Base-by-base conservation (phyloP, 2,888 invertebrate genomes). In the Erynnis tages region DNA sequence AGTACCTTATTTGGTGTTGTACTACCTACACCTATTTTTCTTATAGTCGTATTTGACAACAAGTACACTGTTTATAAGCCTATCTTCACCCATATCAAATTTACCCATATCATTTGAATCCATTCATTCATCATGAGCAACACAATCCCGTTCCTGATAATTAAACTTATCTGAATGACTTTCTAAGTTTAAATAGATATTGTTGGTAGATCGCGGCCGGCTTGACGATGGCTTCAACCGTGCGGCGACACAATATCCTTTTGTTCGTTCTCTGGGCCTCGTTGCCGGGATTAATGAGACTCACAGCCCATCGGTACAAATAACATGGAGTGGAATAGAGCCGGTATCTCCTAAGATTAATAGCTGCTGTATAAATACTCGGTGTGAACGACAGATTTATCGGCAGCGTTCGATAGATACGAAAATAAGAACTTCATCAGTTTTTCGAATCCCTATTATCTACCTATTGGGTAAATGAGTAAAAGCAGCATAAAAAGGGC, bases 231-330 rank as follows among this genome's bases (percentile, higher is more conserved):
- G 48, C 29, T 25, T 5, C 34, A 23, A 41, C 32, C 32, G 38
- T 41, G 30, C 38, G 47, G 34, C 32, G 11, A 30, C 17, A 49
- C 40, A 41, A 49, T 41, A 34, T 41, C 49, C 49, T 41, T 49
- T 49, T 49, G 40, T 49, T 25, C 30, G 23, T 25, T 25, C 32
- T 34, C 40, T 41, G 8, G 14, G 16, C 45, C 14, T 13, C 49
- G 40, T 16, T 48, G 30, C 37, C n/a, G 34, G 25, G 34, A 41
- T 49, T 40, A 49, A 49, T 41, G 41, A 49, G 40, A 17, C 17
- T 25, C 45, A 11, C 23, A 32, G 40, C 32, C 49, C 23, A 49
- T 49, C 25, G 25, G 41, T 8, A 10, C 16, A 34, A 45, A 45
- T 34, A 45, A 34, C 44, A 21, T 34, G 10, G 7, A 38, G 23